Base-by-base conservation (phyloP, 2,113 vertebrate genomes). In the Mesoclemmys tuberculata region DNA sequence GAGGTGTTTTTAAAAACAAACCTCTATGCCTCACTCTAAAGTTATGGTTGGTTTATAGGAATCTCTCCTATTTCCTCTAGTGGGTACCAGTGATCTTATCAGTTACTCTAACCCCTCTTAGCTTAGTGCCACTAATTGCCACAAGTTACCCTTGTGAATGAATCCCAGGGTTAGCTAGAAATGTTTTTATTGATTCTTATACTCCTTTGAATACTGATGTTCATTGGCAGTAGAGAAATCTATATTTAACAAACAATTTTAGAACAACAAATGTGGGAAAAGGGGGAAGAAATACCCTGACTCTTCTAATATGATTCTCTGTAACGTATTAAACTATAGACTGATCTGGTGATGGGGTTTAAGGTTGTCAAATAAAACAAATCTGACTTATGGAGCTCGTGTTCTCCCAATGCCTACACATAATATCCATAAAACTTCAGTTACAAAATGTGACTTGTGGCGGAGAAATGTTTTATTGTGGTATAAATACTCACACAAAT, bases 181-280 rank as follows among this genome's bases (percentile, higher is more conserved):
- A 93, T 84, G 54, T 87, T 87, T 74, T 26, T 2, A 3, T 74
- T 93, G 91, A 61, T 31, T 16, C 26, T 94, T 82, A 85, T 91
- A 93, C 79, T 83, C 82, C 80, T 93, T 74, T 29, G 2, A 52
- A 88, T 64, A 51, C 78, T 38, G 58, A 86, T 38, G 61, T 88
- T 95, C 74, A 90, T 89, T 92, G 92, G 52, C 91, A 95, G 78
- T 41, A 88, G 82, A 38, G 77, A 92, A 97, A 52, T 77, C 52
- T 82, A 31, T 19, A 54, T 92, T 87, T 52, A 97, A 96, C 29
- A 85, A 51, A 14, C 48, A 8, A 22, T 46, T 82, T 84, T 81
- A 14, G 26, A 68, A 41, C 90, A 83, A 64, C 80, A 93, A 82
- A 83, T 74, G n/a, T 51, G 93, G 68, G 46, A 92, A n/a, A 9